A percentile compares a stretch with the other conserved stretches of the same genome.
Evolutionary conservation across 2,113 vertebrate genomes (phyloP).

Genomic region (Tautogolabrus adspersus): DNA sequence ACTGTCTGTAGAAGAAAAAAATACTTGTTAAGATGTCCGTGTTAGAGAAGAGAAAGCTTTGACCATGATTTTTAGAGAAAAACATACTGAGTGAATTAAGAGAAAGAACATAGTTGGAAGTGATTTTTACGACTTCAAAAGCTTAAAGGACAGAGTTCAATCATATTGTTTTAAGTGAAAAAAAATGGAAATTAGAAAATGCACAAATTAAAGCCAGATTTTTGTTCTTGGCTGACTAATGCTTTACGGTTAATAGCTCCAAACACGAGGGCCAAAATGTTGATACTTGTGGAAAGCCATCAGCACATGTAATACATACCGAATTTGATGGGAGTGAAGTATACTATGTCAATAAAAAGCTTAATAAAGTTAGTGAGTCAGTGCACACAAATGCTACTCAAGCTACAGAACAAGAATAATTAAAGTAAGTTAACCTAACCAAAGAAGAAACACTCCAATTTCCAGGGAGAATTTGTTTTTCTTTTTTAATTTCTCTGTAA

Average conservation of each 20-base stretch:
- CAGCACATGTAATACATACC: slow-evolving; percentile 54
- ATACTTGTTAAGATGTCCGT: neutral
- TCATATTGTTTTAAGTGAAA: slow-evolving; percentile 53
- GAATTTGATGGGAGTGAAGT: slow-evolving; percentile 13
- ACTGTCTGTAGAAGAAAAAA: neutral
- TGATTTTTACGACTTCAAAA: slow-evolving; percentile 57
- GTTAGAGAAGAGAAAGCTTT: neutral
- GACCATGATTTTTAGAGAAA: slow-evolving; percentile 1
- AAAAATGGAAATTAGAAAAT: slow-evolving; percentile 67
- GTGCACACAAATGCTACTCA: neutral
- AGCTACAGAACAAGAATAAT: neutral
- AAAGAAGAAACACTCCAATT: neutral
- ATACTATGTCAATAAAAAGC: slow-evolving; percentile 36
- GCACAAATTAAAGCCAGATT: slow-evolving; percentile 63
- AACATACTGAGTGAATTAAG: slow-evolving; percentile 51
- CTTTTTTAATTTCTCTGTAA: no score
- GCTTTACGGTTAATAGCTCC: slow-evolving; percentile 44
- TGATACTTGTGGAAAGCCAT: slow-evolving; percentile 44
- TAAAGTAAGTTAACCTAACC: neutral
- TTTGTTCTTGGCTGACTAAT: slow-evolving; percentile 66
- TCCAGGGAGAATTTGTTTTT: neutral
- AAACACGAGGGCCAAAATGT: slow-evolving; percentile 42
- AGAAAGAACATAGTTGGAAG: slow-evolving; percentile 51
- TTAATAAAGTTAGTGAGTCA: slow-evolving; percentile 36
- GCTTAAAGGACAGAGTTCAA: slow-evolving; percentile 63